phyloP scores from a whole-genome alignment of 2,888 invertebrate species.

The Leucophenga maculata region DNA sequence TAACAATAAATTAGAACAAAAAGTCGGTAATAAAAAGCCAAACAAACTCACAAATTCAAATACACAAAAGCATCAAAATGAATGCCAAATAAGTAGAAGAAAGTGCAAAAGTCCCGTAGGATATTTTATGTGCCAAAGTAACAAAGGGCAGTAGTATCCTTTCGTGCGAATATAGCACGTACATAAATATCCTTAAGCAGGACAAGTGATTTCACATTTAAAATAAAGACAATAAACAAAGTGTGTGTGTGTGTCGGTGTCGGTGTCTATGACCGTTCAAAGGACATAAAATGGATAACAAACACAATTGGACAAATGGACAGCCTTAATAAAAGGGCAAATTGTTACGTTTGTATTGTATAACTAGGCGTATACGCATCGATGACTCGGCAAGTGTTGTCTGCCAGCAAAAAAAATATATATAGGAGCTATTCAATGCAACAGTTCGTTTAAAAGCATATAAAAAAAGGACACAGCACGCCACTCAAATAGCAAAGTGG shows the following conservation, averaged over 20 bases:
- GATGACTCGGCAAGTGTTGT: background rate
- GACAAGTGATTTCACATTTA: slow-evolving; percentile 45
- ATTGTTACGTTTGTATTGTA: background rate
- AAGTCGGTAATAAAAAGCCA: slow-evolving; percentile 31
- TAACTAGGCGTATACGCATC: slow-evolving; percentile 1
- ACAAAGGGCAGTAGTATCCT: background rate
- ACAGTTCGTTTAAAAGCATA: slow-evolving; percentile 11
- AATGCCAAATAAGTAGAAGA: slow-evolving; percentile 23
- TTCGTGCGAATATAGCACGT: slow-evolving; percentile 17
- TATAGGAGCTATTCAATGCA: slow-evolving; percentile 11
- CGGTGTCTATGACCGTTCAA: background rate
- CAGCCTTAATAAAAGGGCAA: background rate
- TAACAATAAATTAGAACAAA: slow-evolving; percentile 60
- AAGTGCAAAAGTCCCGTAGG: background rate
- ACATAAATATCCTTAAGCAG: slow-evolving; percentile 53
- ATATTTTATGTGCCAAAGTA: background rate
- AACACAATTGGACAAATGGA: background rate
- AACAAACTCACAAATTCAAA: background rate
- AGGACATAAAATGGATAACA: background rate
- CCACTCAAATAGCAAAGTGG: slow-evolving; percentile 27
- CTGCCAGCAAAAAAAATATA: slow-evolving; percentile 5
- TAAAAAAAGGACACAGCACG: slow-evolving; percentile 32
- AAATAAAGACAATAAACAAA: slow-evolving; percentile 17
- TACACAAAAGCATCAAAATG: slow-evolving; percentile 1
- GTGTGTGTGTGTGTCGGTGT: background rate